Percentiles rank a stretch among this genome's conserved stretches.
Evolutionary conservation across 2,113 vertebrate genomes (phyloP).

Genomic region (Girardinichthys multiradiatus): DNA sequence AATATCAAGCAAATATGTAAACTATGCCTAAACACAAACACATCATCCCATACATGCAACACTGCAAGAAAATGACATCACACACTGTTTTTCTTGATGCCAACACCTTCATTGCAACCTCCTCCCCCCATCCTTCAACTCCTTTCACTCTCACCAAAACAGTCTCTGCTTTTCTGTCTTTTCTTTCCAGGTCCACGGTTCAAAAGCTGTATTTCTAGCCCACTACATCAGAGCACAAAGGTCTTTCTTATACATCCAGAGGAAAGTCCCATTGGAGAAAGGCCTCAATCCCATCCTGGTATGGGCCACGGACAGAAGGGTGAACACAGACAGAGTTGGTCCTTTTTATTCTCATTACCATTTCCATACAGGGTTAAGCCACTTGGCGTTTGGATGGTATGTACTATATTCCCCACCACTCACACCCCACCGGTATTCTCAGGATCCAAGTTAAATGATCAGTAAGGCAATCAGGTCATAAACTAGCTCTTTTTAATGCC

Average conservation of each 20-base stretch:
- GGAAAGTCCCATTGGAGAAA: slow-evolving; percentile 83
- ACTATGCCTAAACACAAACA: background rate
- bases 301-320: slow-evolving; percentile 74
- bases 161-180: slow-evolving; percentile 57
- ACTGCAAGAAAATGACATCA: slow-evolving; percentile 32
- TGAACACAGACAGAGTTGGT: slow-evolving; percentile 78
- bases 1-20: slow-evolving; percentile 54
- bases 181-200: slow-evolving; percentile 73
- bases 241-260: slow-evolving; percentile 83
- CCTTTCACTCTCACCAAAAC: slow-evolving; percentile 64
- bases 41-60: slow-evolving; percentile 38
- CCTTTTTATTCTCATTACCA: slow-evolving; percentile 87
- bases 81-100: slow-evolving; percentile 79
- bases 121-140: slow-evolving; percentile 39
- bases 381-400: slow-evolving; percentile 77
- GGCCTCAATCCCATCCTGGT: slow-evolving; percentile 79
- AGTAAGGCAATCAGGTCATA: slow-evolving; percentile 67
- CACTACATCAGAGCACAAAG: slow-evolving; percentile 87
- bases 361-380: slow-evolving; percentile 88
- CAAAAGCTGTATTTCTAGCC: slow-evolving; percentile 84
- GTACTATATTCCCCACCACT: slow-evolving; percentile 68
- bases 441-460: slow-evolving; percentile 66
- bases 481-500: slow-evolving; percentile 63
- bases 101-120: slow-evolving; percentile 57
- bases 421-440: slow-evolving; percentile 50